Base-by-base conservation (phyloP, 2,797 vertebrate species). In the Xiphorhynchus erythropygius region DNA sequence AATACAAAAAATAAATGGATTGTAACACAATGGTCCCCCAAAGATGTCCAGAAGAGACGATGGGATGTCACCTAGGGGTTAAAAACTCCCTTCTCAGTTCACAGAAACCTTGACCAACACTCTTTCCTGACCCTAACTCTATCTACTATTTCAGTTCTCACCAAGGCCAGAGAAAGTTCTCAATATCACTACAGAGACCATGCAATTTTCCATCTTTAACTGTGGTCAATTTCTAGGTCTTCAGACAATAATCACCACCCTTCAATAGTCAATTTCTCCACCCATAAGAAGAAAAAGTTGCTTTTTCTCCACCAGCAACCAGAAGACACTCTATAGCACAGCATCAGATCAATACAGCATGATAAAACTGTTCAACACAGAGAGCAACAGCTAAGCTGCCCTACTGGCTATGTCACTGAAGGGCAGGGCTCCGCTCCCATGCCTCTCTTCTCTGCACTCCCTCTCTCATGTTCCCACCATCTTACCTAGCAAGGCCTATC, bases 391-490 rank as follows among this genome's bases (percentile, higher is more conserved):
- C 52, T 27, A 49, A 73, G 52, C 30, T 73, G 13, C 56, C 67
- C 24, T 53, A 33, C 46, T 5, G 25, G 49, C 33, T 47, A 22
- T 27, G 22, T 8, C 73, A 57, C 23, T 23, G 60, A 65, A 83
- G 23, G 24, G 24, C 60, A 62, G 15, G 18, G 25, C n/a, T 69
- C 25, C 2, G 1, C 9, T 76, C 9, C 22, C 18, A 49, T 1
- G 28, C 3, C 13, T 32, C 60, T 64, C 47, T 15, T 53, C 59
- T 78, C 50, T 13, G 4, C 10, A 10, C 10, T 35, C 41, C 25
- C 14, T 6, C 33, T 42, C 3, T 0, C 3, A 0, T 11, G 13
- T 16, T 86, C 35, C 74, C 30, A 77, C 7, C 62, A 84, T 22
- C 11, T 8, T 44, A 42, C 18, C 46, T 30, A 44, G 14, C 57